Conservation (phyloP, 2,888 invertebrate genomes). For the Drosophila rellima region DNA sequence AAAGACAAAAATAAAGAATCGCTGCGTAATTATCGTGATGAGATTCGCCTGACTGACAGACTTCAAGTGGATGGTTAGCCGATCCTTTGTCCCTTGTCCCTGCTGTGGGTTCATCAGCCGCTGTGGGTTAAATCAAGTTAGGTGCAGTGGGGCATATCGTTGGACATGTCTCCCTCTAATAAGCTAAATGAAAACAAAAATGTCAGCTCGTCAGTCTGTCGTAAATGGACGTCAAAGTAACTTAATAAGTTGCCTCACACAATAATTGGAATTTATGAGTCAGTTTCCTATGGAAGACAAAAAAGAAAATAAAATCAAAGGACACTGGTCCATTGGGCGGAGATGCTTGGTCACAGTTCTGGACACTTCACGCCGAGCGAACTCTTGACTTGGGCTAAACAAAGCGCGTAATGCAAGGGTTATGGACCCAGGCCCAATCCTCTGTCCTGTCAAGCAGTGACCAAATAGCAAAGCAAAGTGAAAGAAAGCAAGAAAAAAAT, state of each 20-base stretch:
- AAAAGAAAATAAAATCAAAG: too few species aligned
- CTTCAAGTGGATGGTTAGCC: conserved; percentile 25
- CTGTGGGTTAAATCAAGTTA: conserved; percentile 63
- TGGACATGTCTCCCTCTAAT: conserved; percentile 65
- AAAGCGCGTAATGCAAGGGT: conserved; percentile 75
- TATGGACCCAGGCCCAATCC: conserved; percentile 30
- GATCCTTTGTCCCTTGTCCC: conserved; percentile 26
- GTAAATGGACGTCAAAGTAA: conserved; percentile 65
- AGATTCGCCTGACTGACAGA: conserved; percentile 52
- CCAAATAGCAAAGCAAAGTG: conserved; percentile 41
- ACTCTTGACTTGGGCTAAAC: conserved; percentile 50
- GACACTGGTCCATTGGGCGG: conserved; percentile 31
- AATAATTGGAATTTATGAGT: conserved; percentile 80
- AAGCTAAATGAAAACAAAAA: conserved; percentile 71
- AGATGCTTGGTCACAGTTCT: conserved; percentile 17
- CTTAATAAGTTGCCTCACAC: conserved; percentile 74
- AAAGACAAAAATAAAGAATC: conserved; percentile 13
- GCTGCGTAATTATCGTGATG: conserved; percentile 72
- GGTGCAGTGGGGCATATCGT: conserved; percentile 43
- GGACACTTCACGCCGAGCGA: conserved; percentile 15
- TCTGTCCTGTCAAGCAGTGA: conserved; percentile 11
- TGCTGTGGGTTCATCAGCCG: conserved; percentile 57
- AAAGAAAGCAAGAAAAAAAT: conserved; percentile 14
- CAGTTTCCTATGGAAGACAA: conserved; percentile 30
- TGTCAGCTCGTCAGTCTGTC: conserved; percentile 49